phyloP scores from a whole-genome alignment of 35 echinoderm and acorn worm species.

The Apostichopus parvimensis region DNA sequence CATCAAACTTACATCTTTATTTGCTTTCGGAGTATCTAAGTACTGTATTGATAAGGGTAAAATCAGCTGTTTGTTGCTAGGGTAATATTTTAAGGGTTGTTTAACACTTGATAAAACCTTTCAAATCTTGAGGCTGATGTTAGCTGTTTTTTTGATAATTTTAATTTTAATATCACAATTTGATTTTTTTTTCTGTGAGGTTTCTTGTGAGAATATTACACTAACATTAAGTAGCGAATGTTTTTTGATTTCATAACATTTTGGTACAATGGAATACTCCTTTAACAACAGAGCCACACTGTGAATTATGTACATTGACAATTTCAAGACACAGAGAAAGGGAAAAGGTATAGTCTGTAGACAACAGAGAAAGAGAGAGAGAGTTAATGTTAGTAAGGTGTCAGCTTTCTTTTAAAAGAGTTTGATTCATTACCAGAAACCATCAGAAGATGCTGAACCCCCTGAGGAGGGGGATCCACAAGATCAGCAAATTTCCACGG shows the following conservation, averaged over 20 bases:
- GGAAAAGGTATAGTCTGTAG: not conserved
- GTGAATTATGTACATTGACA: not conserved
- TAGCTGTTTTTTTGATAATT: not conserved
- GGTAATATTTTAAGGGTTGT: not conserved
- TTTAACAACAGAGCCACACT: not conserved
- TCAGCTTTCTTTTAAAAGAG: not conserved
- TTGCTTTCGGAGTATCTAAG: not conserved
- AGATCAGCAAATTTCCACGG: not conserved
- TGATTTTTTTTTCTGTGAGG: no score
- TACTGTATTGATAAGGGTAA: not conserved
- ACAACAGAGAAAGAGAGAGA: not conserved
- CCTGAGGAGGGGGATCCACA: conserved; percentile 26
- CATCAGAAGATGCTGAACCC: conserved; percentile 42
- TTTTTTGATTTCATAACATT: no score
- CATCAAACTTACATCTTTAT: not conserved
- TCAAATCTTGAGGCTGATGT: not conserved
- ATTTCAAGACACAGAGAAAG: no score
- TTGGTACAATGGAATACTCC: not conserved
- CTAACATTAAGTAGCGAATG: not conserved
- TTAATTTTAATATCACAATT: no score
- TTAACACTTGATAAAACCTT: not conserved
- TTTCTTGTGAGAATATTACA: not conserved
- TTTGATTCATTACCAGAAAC: not conserved
- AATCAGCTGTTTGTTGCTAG: not conserved
- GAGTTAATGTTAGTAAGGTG: not conserved